phyloP scores from a whole-genome alignment of 2,113 vertebrate genomes.

The Uria aalge region DNA sequence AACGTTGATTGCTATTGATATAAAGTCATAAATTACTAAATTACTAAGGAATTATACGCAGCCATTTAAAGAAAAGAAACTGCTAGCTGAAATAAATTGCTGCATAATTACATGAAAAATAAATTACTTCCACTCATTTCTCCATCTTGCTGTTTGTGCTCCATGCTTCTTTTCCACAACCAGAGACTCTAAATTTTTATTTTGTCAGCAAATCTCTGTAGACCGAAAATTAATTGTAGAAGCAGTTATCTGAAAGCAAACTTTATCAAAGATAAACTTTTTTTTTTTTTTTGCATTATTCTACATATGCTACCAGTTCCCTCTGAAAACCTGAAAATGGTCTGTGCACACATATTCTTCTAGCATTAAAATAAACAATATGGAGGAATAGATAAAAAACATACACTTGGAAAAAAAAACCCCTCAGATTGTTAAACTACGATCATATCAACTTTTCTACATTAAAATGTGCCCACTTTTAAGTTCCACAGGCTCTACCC shows the following conservation, averaged over 20 bases:
- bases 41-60: neutral
- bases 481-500: neutral
- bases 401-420: neutral
- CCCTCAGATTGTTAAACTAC: neutral
- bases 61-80: slow-evolving; percentile 18
- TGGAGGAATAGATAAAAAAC: neutral
- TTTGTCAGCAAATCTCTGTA: neutral
- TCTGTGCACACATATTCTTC: neutral
- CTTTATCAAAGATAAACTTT: neutral
- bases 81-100: slow-evolving; percentile 23
- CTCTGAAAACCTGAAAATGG: neutral
- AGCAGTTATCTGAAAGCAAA: neutral
- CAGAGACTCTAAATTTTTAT: neutral
- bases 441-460: too few relatives aligned
- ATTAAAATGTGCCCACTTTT: neutral
- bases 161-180: neutral
- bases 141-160: neutral
- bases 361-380: neutral
- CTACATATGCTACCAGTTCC: neutral
- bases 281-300: neutral
- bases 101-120: slow-evolving; percentile 45
- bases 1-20: slow-evolving; percentile 21
- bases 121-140: slow-evolving; percentile 49
- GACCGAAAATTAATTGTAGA: neutral
- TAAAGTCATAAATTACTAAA: slow-evolving; percentile 33